phyloP scores from a whole-genome alignment of 1,140 invertebrate genomes.

The Achroia grisella region DNA sequence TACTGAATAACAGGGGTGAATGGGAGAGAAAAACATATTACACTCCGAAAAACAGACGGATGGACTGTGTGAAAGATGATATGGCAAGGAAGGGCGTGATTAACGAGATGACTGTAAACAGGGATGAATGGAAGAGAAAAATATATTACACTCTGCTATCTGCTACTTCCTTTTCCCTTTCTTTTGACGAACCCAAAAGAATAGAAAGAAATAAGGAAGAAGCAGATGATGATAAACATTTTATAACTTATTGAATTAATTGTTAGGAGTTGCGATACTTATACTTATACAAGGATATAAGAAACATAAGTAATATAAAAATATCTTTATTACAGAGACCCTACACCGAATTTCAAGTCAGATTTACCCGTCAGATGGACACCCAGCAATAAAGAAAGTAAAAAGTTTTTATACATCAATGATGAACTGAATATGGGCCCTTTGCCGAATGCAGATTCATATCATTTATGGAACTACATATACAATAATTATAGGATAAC shows the following conservation, averaged over 20 bases:
- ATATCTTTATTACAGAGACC: conserved; percentile 31
- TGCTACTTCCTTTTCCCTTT: too few species aligned
- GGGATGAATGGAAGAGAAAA: too few species aligned
- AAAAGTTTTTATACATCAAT: conserved; percentile 41
- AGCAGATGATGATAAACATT: too few species aligned
- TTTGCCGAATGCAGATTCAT: conserved; percentile 32
- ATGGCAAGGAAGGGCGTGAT: too few species aligned
- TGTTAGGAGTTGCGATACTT: background rate
- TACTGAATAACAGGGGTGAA: too few species aligned
- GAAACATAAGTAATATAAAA: background rate
- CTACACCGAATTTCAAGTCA: conserved; percentile 22
- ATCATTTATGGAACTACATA: conserved; percentile 42
- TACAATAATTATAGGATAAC: conserved; percentile 40
- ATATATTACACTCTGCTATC: too few species aligned
- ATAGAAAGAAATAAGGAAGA: too few species aligned
- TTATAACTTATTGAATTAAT: conserved; percentile 1
- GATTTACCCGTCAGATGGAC: conserved; percentile 35
- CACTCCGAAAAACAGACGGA: too few species aligned
- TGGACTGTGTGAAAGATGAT: too few species aligned
- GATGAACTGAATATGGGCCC: conserved; percentile 35
- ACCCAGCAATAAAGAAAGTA: conserved; percentile 28
- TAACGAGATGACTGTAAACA: too few species aligned
- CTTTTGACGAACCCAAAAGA: too few species aligned
- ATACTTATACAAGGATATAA: background rate
- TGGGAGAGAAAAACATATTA: too few species aligned